These are phyloP conservation scores for Gisinianus flammeolus DNA, from an alignment of 2,888 invertebrate genomes.

Conservation along the genomic window DNA sequence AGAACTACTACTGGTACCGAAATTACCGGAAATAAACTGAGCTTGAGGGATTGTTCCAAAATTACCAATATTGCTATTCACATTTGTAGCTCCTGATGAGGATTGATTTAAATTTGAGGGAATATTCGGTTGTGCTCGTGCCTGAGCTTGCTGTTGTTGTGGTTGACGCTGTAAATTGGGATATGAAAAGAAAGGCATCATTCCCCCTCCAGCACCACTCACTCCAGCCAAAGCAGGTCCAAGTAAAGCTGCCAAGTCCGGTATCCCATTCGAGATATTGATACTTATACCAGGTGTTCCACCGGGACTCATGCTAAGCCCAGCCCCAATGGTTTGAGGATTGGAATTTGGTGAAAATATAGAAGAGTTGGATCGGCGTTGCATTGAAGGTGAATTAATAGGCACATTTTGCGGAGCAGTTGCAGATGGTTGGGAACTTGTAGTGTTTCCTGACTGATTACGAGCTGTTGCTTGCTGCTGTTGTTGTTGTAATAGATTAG, in stretches of 20 bases:
- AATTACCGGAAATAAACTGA: background rate
- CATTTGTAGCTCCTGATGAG: background rate
- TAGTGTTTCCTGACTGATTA: slow-evolving; percentile 13
- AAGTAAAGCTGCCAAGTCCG: slow-evolving; percentile 42
- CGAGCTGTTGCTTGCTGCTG: slow-evolving; percentile 17
- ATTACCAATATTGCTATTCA: background rate
- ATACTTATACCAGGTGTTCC: slow-evolving; percentile 25
- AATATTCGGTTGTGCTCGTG: background rate
- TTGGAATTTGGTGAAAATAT: background rate
- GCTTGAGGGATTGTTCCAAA: background rate
- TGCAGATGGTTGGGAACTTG: background rate
- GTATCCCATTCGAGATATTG: slow-evolving; percentile 39
- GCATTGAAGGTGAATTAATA: background rate
- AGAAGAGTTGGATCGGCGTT: background rate
- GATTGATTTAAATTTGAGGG: background rate
- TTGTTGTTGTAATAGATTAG: background rate
- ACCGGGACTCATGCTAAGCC: slow-evolving; percentile 6
- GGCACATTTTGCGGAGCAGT: background rate
- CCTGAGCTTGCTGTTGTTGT: slow-evolving; percentile 25
- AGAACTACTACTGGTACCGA: background rate
- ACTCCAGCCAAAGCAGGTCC: slow-evolving; percentile 39
- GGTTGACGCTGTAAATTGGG: background rate
- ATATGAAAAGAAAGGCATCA: slow-evolving; percentile 28
- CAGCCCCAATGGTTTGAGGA: too few species aligned
- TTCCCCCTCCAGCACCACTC: slow-evolving; percentile 26